These are phyloP conservation scores for Dynastes maya DNA, from an alignment of 2,888 invertebrate species.

Conservation along the genomic window DNA sequence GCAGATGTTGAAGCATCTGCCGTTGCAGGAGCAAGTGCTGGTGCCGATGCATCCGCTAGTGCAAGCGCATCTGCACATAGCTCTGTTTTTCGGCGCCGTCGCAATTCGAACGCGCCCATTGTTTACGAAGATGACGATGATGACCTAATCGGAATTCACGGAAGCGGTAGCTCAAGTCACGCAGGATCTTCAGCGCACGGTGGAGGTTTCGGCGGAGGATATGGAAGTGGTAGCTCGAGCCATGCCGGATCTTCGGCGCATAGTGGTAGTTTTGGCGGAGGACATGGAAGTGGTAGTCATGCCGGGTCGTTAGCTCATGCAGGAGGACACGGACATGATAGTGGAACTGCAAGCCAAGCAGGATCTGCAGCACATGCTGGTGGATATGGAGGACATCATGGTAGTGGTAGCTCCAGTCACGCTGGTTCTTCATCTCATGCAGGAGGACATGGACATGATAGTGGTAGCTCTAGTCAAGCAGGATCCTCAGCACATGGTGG, in stretches of 20 bases:
- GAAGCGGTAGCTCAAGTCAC: constrained; percentile 22
- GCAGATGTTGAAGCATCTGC: not conserved
- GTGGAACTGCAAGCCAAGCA: constrained; percentile 4
- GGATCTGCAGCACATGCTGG: not conserved
- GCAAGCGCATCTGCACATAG: not conserved
- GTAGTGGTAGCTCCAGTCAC: not conserved
- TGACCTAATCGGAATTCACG: not conserved
- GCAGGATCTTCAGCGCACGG: not conserved
- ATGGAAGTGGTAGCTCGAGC: constrained; percentile 18
- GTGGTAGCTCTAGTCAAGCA: not conserved
- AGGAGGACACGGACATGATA: constrained; percentile 1
- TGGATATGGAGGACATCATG: constrained; percentile 1
- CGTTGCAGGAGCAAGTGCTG: not conserved
- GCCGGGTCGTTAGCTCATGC: constrained; percentile 1
- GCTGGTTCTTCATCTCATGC: not conserved
- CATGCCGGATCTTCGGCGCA: constrained; percentile 5
- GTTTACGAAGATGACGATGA: not conserved
- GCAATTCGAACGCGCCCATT: not conserved
- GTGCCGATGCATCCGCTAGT: not conserved
- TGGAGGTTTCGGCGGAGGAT: not conserved
- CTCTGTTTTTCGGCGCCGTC: not conserved
- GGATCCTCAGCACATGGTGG: not conserved
- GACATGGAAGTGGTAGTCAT: constrained; percentile 21
- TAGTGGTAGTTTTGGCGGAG: not conserved
- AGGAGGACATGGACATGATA: not conserved